Conservation (phyloP, 2,888 invertebrate species). For the Patella ulyssiponensis region DNA sequence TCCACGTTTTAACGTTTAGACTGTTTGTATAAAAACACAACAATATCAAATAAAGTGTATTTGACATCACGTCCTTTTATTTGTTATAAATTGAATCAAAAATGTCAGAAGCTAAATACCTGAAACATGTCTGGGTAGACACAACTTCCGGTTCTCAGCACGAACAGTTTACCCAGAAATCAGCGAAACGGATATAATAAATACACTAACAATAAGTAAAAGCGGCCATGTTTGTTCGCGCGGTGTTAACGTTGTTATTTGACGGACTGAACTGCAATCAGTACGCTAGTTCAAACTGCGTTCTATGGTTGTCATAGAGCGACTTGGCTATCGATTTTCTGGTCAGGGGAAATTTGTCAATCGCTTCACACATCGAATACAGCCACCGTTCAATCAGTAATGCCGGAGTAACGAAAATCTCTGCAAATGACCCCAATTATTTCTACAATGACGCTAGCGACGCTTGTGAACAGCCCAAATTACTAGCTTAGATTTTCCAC, state of each 20-base stretch:
- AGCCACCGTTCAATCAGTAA: not conserved
- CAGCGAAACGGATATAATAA: not conserved
- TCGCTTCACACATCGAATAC: conserved; percentile 6
- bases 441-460: not conserved
- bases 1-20: no score
- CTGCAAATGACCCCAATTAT: conserved; percentile 7
- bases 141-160: no score
- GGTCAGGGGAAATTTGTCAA: conserved; percentile 1
- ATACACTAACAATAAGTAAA: conserved; percentile 10
- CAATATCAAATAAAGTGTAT: no score
- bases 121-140: no score
- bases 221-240: not conserved
- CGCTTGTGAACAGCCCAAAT: not conserved
- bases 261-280: not conserved
- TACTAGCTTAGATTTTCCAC: not conserved
- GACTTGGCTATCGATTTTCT: no score
- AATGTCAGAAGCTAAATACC: no score
- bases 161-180: no score
- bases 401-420: not conserved
- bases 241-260: not conserved
- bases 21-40: no score
- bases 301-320: not conserved
- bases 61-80: no score
- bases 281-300: not conserved
- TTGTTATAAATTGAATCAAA: no score